These are phyloP conservation scores for Bergia puertoricense DNA, from an alignment of 92 coral and sea anemone genomes.

Conservation along the genomic window DNA sequence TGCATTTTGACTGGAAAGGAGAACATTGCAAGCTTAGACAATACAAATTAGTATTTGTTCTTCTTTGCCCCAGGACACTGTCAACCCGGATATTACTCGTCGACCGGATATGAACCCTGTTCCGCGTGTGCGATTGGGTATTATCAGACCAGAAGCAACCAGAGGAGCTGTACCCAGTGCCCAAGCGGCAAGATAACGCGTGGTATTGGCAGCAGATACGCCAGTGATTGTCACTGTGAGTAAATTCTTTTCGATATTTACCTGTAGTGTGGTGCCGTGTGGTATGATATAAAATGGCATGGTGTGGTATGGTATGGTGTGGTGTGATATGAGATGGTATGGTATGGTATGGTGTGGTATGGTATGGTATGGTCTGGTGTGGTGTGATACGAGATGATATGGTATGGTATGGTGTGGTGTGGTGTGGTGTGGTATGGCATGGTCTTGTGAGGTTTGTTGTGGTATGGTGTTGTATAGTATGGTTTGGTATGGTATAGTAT, in stretches of 20 bases:
- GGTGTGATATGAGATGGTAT: not conserved
- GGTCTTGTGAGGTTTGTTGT: no score
- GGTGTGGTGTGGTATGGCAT: not conserved
- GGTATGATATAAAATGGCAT: not conserved
- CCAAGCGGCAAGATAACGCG: constrained; percentile 60
- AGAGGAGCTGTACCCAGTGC: constrained; percentile 48
- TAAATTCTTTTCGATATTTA: not conserved
- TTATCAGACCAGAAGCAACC: constrained; percentile 42
- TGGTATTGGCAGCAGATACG: constrained; percentile 46
- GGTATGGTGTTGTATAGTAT: no score
- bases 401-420: not conserved
- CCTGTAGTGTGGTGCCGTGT: not conserved
- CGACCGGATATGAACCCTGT: constrained; percentile 63
- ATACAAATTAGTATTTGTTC: not conserved
- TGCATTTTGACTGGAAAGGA: no score
- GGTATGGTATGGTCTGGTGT: not conserved
- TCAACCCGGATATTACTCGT: constrained; percentile 56
- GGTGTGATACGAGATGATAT: not conserved
- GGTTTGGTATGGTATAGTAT: not conserved
- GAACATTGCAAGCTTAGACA: no score
- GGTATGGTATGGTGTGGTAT: not conserved
- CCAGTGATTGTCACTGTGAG: constrained; percentile 72
- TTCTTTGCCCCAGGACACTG: constrained; percentile 46
- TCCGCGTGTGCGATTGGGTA: constrained; percentile 47
- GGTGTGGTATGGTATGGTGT: not conserved